These are phyloP conservation scores for Notamacropus eugenii DNA, from an alignment of 2,797 vertebrate genomes.

Conservation along the genomic window DNA sequence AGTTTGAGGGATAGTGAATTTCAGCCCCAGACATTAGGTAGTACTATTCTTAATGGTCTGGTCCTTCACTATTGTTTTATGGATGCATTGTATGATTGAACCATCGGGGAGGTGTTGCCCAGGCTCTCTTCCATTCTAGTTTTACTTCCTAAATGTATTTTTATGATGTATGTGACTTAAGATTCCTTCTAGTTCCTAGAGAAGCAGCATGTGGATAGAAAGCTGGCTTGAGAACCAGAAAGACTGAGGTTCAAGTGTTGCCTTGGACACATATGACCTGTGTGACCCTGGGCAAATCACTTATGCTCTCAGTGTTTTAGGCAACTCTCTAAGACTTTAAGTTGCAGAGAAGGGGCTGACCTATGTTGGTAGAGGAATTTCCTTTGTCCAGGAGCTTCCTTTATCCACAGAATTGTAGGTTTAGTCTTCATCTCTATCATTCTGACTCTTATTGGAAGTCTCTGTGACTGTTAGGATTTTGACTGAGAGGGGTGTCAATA, in stretches of 20 bases:
- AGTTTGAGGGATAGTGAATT: neutral
- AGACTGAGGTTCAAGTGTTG: neutral
- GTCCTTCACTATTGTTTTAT: neutral
- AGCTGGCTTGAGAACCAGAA: neutral
- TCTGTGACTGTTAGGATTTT: neutral
- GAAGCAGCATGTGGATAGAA: neutral
- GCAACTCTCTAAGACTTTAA: neutral
- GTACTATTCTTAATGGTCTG: neutral
- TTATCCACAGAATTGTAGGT: neutral
- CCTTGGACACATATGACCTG: neutral
- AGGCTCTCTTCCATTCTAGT: neutral
- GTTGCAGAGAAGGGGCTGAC: neutral
- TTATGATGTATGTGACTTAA: neutral
- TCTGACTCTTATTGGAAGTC: neutral
- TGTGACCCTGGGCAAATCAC: neutral
- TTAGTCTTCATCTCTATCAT: neutral
- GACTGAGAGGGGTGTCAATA: neutral
- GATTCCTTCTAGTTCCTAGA: neutral
- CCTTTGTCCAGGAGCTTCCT: neutral
- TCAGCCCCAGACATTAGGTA: neutral
- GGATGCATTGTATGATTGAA: neutral
- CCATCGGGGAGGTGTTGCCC: neutral
- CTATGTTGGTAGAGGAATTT: neutral
- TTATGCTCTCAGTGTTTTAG: neutral
- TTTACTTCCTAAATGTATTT: neutral